Base-by-base conservation (phyloP, 2,888 invertebrate genomes). In the Cremastinae sp. region DNA sequence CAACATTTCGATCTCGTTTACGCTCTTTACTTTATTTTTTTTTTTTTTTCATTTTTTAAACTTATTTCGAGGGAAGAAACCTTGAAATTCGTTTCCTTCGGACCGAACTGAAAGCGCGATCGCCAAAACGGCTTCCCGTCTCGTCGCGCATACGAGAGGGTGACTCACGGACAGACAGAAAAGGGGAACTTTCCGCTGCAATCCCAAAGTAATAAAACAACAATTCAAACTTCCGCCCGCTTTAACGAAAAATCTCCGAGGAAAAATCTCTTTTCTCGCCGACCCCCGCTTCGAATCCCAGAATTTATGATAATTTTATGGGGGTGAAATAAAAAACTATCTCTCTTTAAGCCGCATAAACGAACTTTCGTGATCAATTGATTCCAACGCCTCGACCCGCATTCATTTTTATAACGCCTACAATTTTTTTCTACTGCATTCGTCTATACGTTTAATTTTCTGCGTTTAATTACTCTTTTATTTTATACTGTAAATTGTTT, bases 161-260 rank as follows among this genome's bases (percentile, higher is more conserved):
- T 55, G 55, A 55, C 55, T 55, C 55, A 55, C 14, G 16, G 37
- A 22, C 41, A 35, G 12, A 12, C 12, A n/a, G 28, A n/a, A 10
- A 14, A 8, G 8, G 18, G 18, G 12, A 8, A 12, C 10, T 22
- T 41, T 43, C 28, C 12, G 18, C 16, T 62, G 49, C 47, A 47
- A 47, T 37, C 12, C 22, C 1, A 16, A 37, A n/a, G 20, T 18
- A 47, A 61, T 61, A 47, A 47, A 61, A 61, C 61, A 37, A 49
- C 12, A 62, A 62, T 62, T 62, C 35, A 3, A n/a, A 62, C 62
- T 62, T 62, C 62, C 62, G 62, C 49, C 49, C 49, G 47, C 37
- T 28, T 18, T 16, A 4, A n/a, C n/a, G 37, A 47, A 61, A 61
- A 61, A 49, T 49, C 18, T 0, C 16, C 16, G 16, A 10, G 49